A percentile compares a stretch with the other conserved stretches of the same genome.
Evolutionary conservation across 2,113 vertebrate genomes (phyloP).

Genomic region (Phyllostomus discolor): DNA sequence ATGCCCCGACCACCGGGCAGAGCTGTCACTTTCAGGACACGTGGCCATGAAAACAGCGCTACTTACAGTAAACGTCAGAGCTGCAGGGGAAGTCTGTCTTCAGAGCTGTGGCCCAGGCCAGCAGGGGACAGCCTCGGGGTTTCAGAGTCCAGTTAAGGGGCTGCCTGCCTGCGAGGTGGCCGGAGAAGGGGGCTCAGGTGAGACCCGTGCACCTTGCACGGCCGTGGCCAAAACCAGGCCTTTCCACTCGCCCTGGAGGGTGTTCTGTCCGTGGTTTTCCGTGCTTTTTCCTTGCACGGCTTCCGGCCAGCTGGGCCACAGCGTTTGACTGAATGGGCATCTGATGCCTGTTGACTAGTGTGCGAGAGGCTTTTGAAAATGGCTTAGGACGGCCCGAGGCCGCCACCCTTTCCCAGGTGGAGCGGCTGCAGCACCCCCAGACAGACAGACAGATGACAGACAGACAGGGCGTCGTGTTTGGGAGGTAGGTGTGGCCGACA

Average conservation of each 20-base stretch:
- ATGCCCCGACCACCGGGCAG: neutral
- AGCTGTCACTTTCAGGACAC: neutral
- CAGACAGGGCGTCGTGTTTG: too few species aligned
- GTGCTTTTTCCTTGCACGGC: neutral
- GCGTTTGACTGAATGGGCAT: neutral
- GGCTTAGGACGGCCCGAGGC: neutral
- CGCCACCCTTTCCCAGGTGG: neutral
- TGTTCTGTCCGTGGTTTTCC: neutral
- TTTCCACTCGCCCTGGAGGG: neutral
- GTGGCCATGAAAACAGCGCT: neutral
- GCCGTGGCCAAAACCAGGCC: neutral
- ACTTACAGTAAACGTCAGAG: constrained; percentile 21
- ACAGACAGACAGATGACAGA: too few species aligned
- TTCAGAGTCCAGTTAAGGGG: constrained; percentile 54
- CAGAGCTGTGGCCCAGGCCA: constrained; percentile 22
- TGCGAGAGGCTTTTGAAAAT: neutral
- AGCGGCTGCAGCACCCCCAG: neutral
- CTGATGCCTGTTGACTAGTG: neutral
- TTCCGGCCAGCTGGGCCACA: neutral
- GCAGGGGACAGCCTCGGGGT: neutral
- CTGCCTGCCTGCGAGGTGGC: neutral
- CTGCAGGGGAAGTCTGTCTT: constrained; percentile 7
- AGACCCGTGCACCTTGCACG: neutral
- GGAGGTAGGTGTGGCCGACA: neutral
- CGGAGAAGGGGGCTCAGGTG: neutral